Conservation (phyloP, 2,888 invertebrate species). For the Eristalis tenax region DNA sequence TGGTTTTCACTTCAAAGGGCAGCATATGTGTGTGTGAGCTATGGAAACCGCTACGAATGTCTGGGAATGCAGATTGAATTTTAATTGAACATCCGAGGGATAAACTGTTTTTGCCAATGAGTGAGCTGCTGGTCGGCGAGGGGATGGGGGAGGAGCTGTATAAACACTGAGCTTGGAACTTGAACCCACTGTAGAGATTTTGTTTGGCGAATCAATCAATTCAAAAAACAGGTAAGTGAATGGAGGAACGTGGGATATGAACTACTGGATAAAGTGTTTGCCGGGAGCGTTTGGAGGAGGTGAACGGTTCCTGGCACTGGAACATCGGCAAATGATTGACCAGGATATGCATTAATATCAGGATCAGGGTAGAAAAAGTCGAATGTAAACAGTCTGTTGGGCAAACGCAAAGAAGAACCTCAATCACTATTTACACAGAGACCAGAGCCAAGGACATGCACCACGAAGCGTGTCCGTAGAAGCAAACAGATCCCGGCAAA, state of each 20-base stretch:
- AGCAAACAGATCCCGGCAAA: neutral
- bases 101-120: slow-evolving; percentile 40
- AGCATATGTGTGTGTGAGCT: neutral
- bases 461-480: neutral
- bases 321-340: neutral
- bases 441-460: neutral
- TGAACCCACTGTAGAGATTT: neutral
- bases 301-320: slow-evolving; percentile 1
- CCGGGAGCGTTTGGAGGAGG: neutral
- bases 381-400: too few relatives aligned
- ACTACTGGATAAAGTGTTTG: slow-evolving; percentile 1
- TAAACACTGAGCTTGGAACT: neutral
- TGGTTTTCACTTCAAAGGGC: slow-evolving; percentile 14
- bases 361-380: too few relatives aligned
- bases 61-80: slow-evolving; percentile 67
- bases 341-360: too few relatives aligned
- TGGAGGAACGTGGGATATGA: too few relatives aligned
- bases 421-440: neutral
- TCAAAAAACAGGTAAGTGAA: neutral
- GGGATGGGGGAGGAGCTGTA: neutral
- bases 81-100: slow-evolving; percentile 67
- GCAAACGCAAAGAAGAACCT: too few relatives aligned
- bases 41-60: slow-evolving; percentile 53
- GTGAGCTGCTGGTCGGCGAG: neutral
- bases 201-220: slow-evolving; percentile 16